These are phyloP conservation scores for Bolborhynchus lineola DNA, from an alignment of 2,113 vertebrate genomes.

Conservation along the genomic window DNA sequence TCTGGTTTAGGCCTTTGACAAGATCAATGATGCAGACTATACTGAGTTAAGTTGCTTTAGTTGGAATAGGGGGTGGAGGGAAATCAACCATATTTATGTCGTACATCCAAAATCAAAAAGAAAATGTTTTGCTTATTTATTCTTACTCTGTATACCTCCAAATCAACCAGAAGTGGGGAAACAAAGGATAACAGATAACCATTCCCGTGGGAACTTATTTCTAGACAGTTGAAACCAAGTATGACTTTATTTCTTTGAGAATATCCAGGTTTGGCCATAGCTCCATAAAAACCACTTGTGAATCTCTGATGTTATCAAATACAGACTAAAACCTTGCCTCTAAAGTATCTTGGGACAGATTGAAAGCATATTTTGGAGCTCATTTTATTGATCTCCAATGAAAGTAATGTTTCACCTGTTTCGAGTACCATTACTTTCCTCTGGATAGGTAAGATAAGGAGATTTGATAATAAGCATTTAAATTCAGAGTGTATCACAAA, in stretches of 20 bases:
- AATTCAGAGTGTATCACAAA: not conserved
- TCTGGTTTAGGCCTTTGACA: not conserved
- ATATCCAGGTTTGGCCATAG: not conserved
- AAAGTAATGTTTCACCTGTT: not conserved
- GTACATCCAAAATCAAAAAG: not conserved
- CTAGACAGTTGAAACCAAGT: not conserved
- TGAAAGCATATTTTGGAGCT: not conserved
- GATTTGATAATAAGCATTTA: not conserved
- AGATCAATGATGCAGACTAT: not conserved
- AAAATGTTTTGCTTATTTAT: not conserved
- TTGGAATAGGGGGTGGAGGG: not conserved
- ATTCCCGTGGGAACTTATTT: not conserved
- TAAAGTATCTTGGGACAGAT: not conserved
- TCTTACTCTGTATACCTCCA: not conserved
- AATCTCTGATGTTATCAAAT: not conserved
- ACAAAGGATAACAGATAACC: not conserved
- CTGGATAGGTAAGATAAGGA: not conserved
- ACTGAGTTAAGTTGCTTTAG: not conserved
- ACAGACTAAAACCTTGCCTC: not conserved
- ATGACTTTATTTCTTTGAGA: not conserved
- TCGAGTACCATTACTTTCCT: not conserved
- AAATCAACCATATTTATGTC: not conserved
- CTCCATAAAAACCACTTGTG: not conserved
- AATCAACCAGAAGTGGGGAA: not conserved
- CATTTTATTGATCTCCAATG: not conserved